phyloP scores from a whole-genome alignment of 2,888 invertebrate species.

The Seira ritae region DNA sequence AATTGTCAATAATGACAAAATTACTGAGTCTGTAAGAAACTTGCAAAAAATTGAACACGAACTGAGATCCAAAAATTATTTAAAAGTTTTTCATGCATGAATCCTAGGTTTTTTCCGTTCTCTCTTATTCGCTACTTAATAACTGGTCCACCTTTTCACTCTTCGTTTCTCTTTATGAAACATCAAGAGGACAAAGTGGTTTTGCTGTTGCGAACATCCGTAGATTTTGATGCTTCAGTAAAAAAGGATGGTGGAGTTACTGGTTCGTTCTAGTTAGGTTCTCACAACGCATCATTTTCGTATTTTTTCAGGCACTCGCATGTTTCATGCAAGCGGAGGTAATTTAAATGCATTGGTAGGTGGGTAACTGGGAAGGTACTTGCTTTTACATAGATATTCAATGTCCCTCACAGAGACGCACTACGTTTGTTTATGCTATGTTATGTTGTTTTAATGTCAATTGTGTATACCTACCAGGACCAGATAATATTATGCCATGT shows the following conservation, averaged over 20 bases:
- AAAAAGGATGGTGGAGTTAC: background rate
- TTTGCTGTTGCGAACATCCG: constrained; percentile 5
- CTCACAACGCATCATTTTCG: constrained; percentile 2
- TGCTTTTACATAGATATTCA: too few relatives aligned
- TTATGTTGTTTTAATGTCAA: too few relatives aligned
- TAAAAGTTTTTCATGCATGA: constrained; percentile 7
- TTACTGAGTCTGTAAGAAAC: constrained; percentile 12
- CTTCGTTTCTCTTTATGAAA: background rate
- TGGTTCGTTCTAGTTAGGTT: background rate
- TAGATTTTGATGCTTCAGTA: background rate
- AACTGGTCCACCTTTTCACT: background rate
- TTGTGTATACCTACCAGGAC: too few relatives aligned
- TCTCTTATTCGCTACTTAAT: background rate
- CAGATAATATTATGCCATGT: too few relatives aligned
- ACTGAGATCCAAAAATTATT: constrained; percentile 3
- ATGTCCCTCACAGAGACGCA: too few relatives aligned
- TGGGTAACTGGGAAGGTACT: background rate
- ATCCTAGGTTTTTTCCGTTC: background rate
- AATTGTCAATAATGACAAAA: constrained; percentile 6
- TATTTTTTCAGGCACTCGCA: background rate
- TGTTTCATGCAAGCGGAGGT: background rate
- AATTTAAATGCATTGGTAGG: background rate
- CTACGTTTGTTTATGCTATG: too few relatives aligned
- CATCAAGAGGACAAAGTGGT: background rate
- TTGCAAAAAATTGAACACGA: background rate